These are phyloP conservation scores for Apotomis capreana DNA, from an alignment of 2,888 invertebrate species.

Conservation along the genomic window DNA sequence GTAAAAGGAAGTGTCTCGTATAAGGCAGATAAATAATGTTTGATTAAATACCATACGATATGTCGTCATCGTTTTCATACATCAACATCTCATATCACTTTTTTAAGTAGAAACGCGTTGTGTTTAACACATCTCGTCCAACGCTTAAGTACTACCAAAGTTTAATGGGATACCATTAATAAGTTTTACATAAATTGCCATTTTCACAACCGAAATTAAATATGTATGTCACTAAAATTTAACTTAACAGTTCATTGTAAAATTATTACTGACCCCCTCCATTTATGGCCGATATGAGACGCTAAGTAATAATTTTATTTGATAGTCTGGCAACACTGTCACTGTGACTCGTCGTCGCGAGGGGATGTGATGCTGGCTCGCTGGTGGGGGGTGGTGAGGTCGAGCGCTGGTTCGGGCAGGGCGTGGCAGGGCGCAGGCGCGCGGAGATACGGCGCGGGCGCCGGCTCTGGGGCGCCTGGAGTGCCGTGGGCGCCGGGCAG, in stretches of 20 bases:
- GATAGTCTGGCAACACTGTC: slow-evolving; percentile 75
- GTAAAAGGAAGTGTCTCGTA: slow-evolving; percentile 6
- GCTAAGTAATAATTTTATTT: slow-evolving; percentile 64
- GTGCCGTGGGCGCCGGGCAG: slow-evolving; percentile 51
- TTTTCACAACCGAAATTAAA: slow-evolving; percentile 84
- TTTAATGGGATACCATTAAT: slow-evolving; percentile 73
- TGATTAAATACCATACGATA: slow-evolving; percentile 60
- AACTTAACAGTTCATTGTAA: slow-evolving; percentile 72
- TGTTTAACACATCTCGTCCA: slow-evolving; percentile 78
- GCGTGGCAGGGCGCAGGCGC: slow-evolving; percentile 37
- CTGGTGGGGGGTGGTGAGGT: slow-evolving; percentile 65
- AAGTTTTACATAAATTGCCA: slow-evolving; percentile 81
- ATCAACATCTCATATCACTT: slow-evolving; percentile 63
- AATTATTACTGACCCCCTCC: slow-evolving; percentile 62
- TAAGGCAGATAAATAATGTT: slow-evolving; percentile 41
- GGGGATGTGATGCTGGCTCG: slow-evolving; percentile 50
- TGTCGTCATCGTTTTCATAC: slow-evolving; percentile 63
- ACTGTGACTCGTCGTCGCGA: slow-evolving; percentile 65
- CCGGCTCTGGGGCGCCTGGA: slow-evolving; percentile 47
- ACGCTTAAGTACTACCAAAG: slow-evolving; percentile 71
- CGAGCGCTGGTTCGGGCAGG: slow-evolving; percentile 67
- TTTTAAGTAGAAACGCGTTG: slow-evolving; percentile 68
- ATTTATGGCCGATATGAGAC: slow-evolving; percentile 45
- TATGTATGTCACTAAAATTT: slow-evolving; percentile 74
- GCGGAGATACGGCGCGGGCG: slow-evolving; percentile 41